Conservation (phyloP, 2,113 vertebrate genomes). For the Raja brachyura region DNA sequence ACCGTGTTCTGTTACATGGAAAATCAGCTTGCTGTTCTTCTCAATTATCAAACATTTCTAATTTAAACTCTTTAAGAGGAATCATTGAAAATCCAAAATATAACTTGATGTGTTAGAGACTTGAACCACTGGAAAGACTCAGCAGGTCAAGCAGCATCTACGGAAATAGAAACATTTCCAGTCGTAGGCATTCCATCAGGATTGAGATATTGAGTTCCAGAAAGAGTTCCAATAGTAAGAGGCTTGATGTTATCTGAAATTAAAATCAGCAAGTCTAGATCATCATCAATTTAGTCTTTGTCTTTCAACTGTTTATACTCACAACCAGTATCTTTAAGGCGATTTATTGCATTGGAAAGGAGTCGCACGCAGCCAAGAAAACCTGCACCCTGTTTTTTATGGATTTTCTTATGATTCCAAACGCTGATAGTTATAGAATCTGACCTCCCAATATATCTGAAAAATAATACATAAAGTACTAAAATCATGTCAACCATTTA, state of each 20-base stretch:
- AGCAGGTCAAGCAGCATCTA: no score
- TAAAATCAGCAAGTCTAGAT: no score
- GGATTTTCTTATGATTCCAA: conserved; percentile 99
- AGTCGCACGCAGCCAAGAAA: conserved; percentile 97
- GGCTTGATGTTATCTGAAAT: no score
- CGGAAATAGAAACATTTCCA: no score
- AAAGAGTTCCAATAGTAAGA: no score
- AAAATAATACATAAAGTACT: conserved; percentile 41
- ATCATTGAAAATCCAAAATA: not conserved
- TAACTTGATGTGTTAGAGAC: not conserved
- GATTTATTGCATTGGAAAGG: conserved; percentile 93
- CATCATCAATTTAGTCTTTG: not conserved
- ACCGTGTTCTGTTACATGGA: no score
- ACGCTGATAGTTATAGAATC: conserved; percentile 98
- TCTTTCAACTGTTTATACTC: conserved; percentile 55
- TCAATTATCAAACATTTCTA: not conserved
- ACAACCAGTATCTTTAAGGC: conserved; percentile 99
- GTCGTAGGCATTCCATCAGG: no score
- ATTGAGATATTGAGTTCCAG: no score
- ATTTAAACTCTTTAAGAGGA: not conserved
- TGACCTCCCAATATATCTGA: conserved; percentile 91
- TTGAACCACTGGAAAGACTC: no score
- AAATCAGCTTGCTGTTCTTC: not conserved
- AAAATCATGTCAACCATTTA: conserved; percentile 13
- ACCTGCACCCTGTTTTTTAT: conserved; percentile 97